Base-by-base conservation (phyloP, 2,888 invertebrate species). In the Chloromyia formosa region DNA sequence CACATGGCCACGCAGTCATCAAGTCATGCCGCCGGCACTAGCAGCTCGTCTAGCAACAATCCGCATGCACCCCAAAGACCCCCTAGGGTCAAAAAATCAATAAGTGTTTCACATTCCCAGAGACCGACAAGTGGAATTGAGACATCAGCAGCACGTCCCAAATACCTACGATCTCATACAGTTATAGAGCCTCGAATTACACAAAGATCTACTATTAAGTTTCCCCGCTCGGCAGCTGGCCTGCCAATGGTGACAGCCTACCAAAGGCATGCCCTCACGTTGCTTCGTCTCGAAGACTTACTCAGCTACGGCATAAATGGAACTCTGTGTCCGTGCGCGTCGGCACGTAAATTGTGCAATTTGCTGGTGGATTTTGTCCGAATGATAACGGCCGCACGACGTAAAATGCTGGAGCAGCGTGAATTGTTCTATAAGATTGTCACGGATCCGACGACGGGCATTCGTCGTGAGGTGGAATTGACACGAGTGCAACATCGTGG, bases 341-440 rank as follows among this genome's bases (percentile, higher is more conserved):
- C 88, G 54, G 91, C 93, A 14, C 87, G 88, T 78, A 87, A 89
- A 76, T 85, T 93, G 64, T 95, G 92, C 80, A 91, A 90, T 82
- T 89, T 90, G 77, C 86, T 94, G 68, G 87, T 93, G 71, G 92
- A 93, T 82, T 96, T 94, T 84, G 93, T 93, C 1, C 89, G 91
- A 78, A 89, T 88, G 84, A 89, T 95, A 73, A 94, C 94, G 49
- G 91, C 93, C 23, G 93, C 93, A 0, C 94, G 95, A 82, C 87
- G 95, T 77, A 90, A 91, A 79, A 92, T 94, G 1, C 86, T 95
- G 23, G 95, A 95, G 84, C 94, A 95, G 82, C 89, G 89, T 5
- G 94, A 94, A 80, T 86, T 94, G 49, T 94, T 94, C 83, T 90
- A 88, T 77, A 88, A 89, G 78, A 85, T 89, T 75, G 83, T 87